Percentiles rank a stretch among this genome's conserved stretches.
Evolutionary conservation across 2,888 invertebrate genomes (phyloP).

Genomic region (Mylabris sibirica): DNA sequence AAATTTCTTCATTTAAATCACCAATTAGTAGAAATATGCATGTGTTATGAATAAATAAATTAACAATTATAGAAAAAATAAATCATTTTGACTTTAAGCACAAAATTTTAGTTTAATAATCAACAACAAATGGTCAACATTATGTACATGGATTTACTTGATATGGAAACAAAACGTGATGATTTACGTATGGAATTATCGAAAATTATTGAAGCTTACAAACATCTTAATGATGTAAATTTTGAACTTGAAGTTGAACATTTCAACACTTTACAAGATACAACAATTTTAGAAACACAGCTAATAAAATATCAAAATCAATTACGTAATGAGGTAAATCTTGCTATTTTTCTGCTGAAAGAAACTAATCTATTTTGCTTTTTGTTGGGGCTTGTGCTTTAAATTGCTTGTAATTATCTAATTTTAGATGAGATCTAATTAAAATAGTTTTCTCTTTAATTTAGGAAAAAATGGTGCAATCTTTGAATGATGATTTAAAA

Average conservation of each 20-base stretch:
- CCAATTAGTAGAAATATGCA: slow-evolving; percentile 4
- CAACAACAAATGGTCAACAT: slow-evolving; percentile 24
- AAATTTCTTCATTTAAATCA: slow-evolving; percentile 10
- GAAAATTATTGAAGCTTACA: slow-evolving; percentile 22
- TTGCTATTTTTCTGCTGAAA: background rate
- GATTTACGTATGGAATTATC: slow-evolving; percentile 16
- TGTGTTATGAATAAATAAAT: too few relatives aligned
- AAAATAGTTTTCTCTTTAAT: background rate
- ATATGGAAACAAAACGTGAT: slow-evolving; percentile 38
- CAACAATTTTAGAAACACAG: slow-evolving; percentile 52
- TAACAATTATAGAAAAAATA: background rate
- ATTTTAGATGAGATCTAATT: slow-evolving; percentile 14
- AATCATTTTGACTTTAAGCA: slow-evolving; percentile 1
- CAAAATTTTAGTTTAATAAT: slow-evolving; percentile 27
- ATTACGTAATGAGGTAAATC: slow-evolving; percentile 52
- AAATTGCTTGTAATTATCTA: background rate
- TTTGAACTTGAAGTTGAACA: slow-evolving; percentile 56
- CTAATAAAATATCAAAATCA: slow-evolving; percentile 54
- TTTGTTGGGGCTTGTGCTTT: background rate
- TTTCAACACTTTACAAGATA: slow-evolving; percentile 55
- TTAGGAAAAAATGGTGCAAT: slow-evolving; percentile 34
- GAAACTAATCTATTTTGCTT: slow-evolving; percentile 15
- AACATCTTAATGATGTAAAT: slow-evolving; percentile 53
- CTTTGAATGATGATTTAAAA: slow-evolving; percentile 37
- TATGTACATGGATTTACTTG: slow-evolving; percentile 31